Evolutionary conservation across 2,113 vertebrate species (phyloP).

Genomic region (Tor tambroides): DNA sequence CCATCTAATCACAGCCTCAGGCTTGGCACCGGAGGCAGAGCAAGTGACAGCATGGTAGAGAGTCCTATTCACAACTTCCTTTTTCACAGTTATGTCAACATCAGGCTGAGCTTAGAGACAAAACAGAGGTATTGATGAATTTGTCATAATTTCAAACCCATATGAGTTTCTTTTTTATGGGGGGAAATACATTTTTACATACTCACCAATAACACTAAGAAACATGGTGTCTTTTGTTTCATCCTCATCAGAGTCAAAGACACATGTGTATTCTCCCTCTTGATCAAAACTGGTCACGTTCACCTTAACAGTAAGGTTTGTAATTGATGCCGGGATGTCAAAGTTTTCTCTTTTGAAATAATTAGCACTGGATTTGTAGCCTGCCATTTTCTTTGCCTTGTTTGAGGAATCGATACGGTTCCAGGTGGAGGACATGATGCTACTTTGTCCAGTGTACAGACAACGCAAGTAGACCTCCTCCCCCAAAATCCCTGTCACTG

Average conservation of each 20-base stretch:
- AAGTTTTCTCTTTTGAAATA: slow-evolving; percentile 39
- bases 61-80: slow-evolving; percentile 63
- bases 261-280: slow-evolving; percentile 72
- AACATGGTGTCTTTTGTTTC: not conserved
- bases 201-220: slow-evolving; percentile 72
- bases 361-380: slow-evolving; percentile 1
- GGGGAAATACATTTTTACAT: not conserved
- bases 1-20: slow-evolving; percentile 69
- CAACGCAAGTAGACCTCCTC: slow-evolving; percentile 69
- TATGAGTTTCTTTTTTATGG: not conserved
- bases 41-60: slow-evolving; percentile 71
- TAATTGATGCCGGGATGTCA: slow-evolving; percentile 58
- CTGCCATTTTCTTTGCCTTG: slow-evolving; percentile 55
- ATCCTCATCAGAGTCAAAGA: slow-evolving; percentile 51
- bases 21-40: slow-evolving; percentile 64
- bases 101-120: slow-evolving; percentile 65
- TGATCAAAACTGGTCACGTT: slow-evolving; percentile 59
- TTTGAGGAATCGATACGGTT: slow-evolving; percentile 42
- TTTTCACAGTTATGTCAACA: slow-evolving; percentile 51
- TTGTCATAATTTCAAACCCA: not conserved
- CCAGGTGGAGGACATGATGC: slow-evolving; percentile 61
- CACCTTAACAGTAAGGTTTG: slow-evolving; percentile 73
- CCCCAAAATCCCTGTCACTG: slow-evolving; percentile 68
- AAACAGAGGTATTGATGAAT: not conserved
- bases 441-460: slow-evolving; percentile 55